Percentiles rank a stretch among this genome's conserved stretches.
Evolutionary conservation across 2,888 invertebrate genomes (phyloP).

Genomic region (Cistogaster globosa): DNA sequence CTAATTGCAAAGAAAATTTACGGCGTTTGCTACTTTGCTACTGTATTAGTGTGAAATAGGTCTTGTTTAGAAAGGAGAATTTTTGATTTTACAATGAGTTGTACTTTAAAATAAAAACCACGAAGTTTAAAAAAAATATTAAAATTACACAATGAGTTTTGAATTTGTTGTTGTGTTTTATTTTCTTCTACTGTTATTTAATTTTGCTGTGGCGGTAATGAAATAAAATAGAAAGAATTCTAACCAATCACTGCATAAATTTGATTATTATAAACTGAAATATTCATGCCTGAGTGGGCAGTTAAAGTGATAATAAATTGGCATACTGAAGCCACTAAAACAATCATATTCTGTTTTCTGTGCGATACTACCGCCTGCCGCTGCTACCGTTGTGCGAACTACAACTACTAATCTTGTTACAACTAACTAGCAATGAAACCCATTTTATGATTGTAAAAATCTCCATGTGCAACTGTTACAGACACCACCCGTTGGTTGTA

Average conservation of each 20-base stretch:
- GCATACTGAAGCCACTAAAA: slow-evolving; percentile 49
- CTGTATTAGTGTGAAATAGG: slow-evolving; percentile 3
- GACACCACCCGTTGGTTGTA: not conserved
- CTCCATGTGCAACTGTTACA: slow-evolving; percentile 42
- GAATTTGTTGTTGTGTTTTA: slow-evolving; percentile 12
- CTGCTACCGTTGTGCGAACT: not conserved
- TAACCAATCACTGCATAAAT: slow-evolving; percentile 34
- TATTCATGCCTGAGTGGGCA: slow-evolving; percentile 52
- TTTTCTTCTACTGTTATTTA: not conserved
- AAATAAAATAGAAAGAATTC: too few relatives aligned
- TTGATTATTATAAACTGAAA: slow-evolving; percentile 29
- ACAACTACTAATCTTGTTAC: not conserved
- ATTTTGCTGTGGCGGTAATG: slow-evolving; percentile 5
- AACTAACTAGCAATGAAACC: not conserved
- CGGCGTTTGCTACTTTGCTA: not conserved
- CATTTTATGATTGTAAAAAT: slow-evolving; percentile 30
- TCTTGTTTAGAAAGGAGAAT: too few relatives aligned
- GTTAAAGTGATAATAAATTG: slow-evolving; percentile 68
- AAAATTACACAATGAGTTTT: not conserved
- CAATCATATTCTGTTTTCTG: not conserved
- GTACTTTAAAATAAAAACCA: not conserved
- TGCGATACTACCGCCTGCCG: not conserved
- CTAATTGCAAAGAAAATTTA: slow-evolving; percentile 7
- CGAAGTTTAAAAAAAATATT: not conserved
- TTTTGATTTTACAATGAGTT: too few relatives aligned